Evolutionary conservation across 1,140 invertebrate species (phyloP).

Genomic region (Drosophila kikkawai): DNA sequence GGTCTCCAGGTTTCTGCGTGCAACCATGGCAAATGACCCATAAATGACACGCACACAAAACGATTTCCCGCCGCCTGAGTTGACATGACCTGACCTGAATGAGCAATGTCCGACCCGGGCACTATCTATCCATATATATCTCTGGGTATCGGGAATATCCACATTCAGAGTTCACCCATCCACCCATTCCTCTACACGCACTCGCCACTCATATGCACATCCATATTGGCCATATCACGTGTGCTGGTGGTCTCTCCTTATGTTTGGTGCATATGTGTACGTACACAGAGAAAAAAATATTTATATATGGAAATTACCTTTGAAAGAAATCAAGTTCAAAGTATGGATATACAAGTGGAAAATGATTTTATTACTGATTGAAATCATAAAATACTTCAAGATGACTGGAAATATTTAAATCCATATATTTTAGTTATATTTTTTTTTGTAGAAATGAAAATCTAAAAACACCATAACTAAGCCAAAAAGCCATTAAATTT

Average conservation of each 20-base stretch:
- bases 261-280: conserved; percentile 45
- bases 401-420: too few species aligned
- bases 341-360: background rate
- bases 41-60: conserved; percentile 63
- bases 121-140: conserved; percentile 20
- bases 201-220: conserved; percentile 38
- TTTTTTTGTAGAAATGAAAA: too few species aligned
- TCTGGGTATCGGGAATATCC: background rate
- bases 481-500: too few species aligned
- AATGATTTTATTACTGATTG: too few species aligned
- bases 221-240: conserved; percentile 22
- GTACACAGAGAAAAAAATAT: conserved; percentile 6
- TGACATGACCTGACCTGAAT: conserved; percentile 52
- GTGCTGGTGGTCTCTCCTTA: conserved; percentile 11
- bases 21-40: conserved; percentile 64
- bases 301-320: too few species aligned
- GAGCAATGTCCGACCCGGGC: conserved; percentile 47
- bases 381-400: too few species aligned
- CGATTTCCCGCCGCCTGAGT: conserved; percentile 41
- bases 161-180: conserved; percentile 2
- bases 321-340: background rate
- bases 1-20: conserved; percentile 14
- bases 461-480: too few species aligned
- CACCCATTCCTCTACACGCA: background rate
- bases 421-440: too few species aligned